Base-by-base conservation (phyloP, 1,140 invertebrate genomes). In the Eufriesea mexicana region DNA sequence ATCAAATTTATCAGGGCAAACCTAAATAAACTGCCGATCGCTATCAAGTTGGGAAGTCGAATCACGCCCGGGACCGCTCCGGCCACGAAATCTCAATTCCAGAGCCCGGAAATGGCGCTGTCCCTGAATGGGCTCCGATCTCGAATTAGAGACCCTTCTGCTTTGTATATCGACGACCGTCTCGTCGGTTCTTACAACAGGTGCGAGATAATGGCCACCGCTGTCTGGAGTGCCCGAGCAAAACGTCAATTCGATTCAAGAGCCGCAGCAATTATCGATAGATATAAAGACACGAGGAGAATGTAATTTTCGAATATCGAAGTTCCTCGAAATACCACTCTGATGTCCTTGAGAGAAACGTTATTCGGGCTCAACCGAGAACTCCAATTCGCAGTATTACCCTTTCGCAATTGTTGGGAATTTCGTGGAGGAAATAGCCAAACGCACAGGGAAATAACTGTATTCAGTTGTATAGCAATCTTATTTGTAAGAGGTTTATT, bases 71-170 rank as follows among this genome's bases (percentile, higher is more conserved):
- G 70, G 12, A 71, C 49, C 25, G 18, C 28, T 51, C 55, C 57
- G 73, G 47, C 72, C 68, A 78, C 86, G 55, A 87, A 87, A 86
- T 84, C 81, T 77, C 81, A 67, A 86, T 84, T 73, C 61, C 55
- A 67, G 49, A 77, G 78, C 47, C 86, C 77, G 81, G 85, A 86
- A 86, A 81, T 79, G 59, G 59, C 57, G 35, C 67, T 62, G 86
- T 71, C 73, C 51, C 59, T 59, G 64, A 73, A 45, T 45, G 55
- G 59, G 57, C 42, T 64, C 71, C 71, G 84, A 77, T 73, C 49
- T 45, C 70, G 62, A 86, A 86, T 80, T 18, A 80, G 70, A 71
- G 57, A 68, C 67, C 75, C 67, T 78, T 74, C 71, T 80, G 71
- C 18, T 71, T 55, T 66, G 49, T 62, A n/a, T 64, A 51, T 57